phyloP scores from a whole-genome alignment of 1,140 invertebrate genomes.

The Caenorhabditis remanei region DNA sequence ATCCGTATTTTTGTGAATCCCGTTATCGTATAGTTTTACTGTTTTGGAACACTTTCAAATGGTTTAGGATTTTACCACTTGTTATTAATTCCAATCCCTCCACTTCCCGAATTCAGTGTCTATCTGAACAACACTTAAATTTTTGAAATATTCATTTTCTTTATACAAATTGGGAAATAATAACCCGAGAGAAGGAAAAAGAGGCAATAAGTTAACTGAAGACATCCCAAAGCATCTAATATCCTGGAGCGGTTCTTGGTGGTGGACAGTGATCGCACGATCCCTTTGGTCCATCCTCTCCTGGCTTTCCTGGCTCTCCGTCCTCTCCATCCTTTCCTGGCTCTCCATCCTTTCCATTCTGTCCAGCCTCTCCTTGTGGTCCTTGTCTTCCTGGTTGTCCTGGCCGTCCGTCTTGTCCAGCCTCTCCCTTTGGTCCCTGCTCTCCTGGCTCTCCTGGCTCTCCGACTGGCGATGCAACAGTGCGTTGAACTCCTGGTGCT shows the following conservation, averaged over 20 bases:
- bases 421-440: constrained; percentile 59
- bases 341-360: constrained; percentile 60
- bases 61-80: background rate
- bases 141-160: background rate
- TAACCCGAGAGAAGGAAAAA: constrained; percentile 5
- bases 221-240: constrained; percentile 26
- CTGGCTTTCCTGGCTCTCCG: constrained; percentile 60
- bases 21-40: background rate
- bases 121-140: background rate
- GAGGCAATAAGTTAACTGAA: constrained; percentile 20
- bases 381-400: constrained; percentile 53
- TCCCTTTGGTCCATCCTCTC: constrained; percentile 63
- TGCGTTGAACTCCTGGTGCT: constrained; percentile 57
- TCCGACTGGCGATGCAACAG: constrained; percentile 55
- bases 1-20: too few species aligned
- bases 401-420: constrained; percentile 57
- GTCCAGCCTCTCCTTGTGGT: constrained; percentile 63
- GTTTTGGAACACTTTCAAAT: background rate
- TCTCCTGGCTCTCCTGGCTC: constrained; percentile 60
- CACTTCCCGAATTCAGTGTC: too few species aligned
- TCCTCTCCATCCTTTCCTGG: constrained; percentile 62
- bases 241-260: constrained; percentile 64
- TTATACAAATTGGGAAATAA: constrained; percentile 36
- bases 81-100: too few species aligned
- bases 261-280: constrained; percentile 64